Evolutionary conservation across 2,797 vertebrate genomes (phyloP), one percentile per base, ranked within the genome.

Genomic region (Paedocypris micromegethes): DNA sequence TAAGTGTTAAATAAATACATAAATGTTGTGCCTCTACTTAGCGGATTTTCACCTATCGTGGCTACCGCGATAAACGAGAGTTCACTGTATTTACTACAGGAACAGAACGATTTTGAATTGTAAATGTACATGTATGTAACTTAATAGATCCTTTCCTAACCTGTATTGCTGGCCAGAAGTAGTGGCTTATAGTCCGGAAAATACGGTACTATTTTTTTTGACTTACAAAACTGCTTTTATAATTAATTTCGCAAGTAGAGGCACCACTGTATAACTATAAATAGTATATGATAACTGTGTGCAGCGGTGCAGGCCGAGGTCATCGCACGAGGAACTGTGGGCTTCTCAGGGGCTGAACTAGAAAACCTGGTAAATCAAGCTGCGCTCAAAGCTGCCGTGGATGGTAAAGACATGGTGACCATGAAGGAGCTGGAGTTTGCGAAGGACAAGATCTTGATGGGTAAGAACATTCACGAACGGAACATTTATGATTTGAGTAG

Each of bases 381-480:
- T n/a, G 97, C 96, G 6, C 86, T 98, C 80, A 98, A 98, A 83
- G 97, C 97, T 76, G 97, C 95, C 50, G 93, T 98, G 6, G 96
- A 99, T 78, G 94, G 90, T 42, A 97, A 97, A 83, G 93, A 96
- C 80, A 93, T 97, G 94, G 97, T 99, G 77, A 92, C 94, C 50
- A 85, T 98, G 92, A 97, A 93, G 75, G 97, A 98, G 66, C 84
- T 98, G 66, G 97, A 99, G 82, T 99, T 98, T 70, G 90, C 96
- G 23, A 98, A 99, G 84, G 97, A 99, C 88, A 99, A 99, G 90
- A 98, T 99, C 81, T 88, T 99, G 47, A 98, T 98, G 97, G 94
- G 94, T 96, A 80, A 75, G 90, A 68, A 6, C 4, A 23, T 23
- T 23, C 6, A 50, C 41, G 50, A n/a, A 4, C 2, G 2, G 58